Percentiles rank a stretch among this genome's conserved stretches.
phyloP scores from a whole-genome alignment of 64 coral and sea anemone genomes.

The Platygyra sinensis region DNA sequence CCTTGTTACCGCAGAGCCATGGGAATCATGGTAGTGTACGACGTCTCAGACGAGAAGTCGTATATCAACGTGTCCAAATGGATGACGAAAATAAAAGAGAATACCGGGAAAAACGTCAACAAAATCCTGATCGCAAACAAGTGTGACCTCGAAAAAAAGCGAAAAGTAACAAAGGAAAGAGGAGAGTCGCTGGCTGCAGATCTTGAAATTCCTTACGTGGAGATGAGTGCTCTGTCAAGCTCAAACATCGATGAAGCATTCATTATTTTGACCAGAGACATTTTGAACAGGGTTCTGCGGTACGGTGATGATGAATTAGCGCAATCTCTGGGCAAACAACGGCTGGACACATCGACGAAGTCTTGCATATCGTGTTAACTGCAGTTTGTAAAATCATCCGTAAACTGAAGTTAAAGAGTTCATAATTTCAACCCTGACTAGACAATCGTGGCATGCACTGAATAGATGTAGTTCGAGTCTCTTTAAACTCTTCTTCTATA shows the following conservation, averaged over 20 bases:
- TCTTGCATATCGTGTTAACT: background rate
- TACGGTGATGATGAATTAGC: background rate
- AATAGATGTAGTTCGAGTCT: no score
- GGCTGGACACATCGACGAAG: background rate
- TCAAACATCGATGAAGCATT: conserved; percentile 90
- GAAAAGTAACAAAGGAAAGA: conserved; percentile 53
- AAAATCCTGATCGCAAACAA: conserved; percentile 92
- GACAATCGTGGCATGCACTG: no score
- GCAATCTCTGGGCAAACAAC: background rate
- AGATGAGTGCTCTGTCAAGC: conserved; percentile 83
- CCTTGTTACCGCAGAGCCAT: conserved; percentile 92
- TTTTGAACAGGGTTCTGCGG: background rate
- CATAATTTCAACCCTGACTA: no score
- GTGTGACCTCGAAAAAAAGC: conserved; percentile 85
- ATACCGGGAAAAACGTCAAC: conserved; percentile 87
- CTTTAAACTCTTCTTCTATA: no score
- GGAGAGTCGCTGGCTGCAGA: conserved; percentile 75
- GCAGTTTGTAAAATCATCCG: background rate
- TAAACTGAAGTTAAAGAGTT: background rate
- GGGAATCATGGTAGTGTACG: conserved; percentile 96
- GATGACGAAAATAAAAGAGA: conserved; percentile 83
- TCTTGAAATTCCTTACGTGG: conserved; percentile 74
- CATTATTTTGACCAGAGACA: background rate
- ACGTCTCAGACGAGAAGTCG: conserved; percentile 88
- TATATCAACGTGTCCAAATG: conserved; percentile 85